Percentiles rank a stretch among this genome's conserved stretches.
phyloP scores from a whole-genome alignment of 1,140 invertebrate genomes.

The Atta colombica region DNA sequence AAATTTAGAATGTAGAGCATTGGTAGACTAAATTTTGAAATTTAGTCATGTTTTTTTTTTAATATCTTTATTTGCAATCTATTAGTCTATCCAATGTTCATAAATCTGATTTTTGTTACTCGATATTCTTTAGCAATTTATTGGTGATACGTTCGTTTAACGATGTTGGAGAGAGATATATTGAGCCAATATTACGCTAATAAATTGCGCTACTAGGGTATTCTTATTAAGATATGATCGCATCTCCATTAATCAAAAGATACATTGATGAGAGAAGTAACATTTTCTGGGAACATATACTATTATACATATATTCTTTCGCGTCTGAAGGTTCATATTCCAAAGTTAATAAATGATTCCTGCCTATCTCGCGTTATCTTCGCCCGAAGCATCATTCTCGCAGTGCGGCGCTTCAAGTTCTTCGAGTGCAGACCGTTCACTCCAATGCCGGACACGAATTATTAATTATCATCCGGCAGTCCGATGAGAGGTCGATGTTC shows the following conservation, averaged over 20 bases:
- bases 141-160: too few species aligned
- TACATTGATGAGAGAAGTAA: neutral
- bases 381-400: conserved; percentile 27
- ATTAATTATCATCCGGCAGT: conserved; percentile 65
- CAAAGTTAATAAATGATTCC: conserved; percentile 61
- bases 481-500: conserved; percentile 17
- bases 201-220: too few species aligned
- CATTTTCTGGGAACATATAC: conserved; percentile 1
- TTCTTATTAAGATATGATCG: conserved; percentile 27
- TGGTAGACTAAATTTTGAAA: neutral
- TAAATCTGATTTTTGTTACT: neutral
- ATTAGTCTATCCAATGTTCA: neutral
- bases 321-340: neutral
- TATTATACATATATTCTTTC: neutral
- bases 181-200: too few species aligned
- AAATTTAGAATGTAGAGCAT: neutral
- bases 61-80: neutral
- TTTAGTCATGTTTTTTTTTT: neutral
- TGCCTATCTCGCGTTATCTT: conserved; percentile 49
- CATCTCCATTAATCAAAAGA: neutral
- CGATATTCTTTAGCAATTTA: neutral
- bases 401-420: conserved; percentile 32
- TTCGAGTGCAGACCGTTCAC: conserved; percentile 19
- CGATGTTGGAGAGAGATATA: too few species aligned
- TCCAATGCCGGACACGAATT: conserved; percentile 62